phyloP scores from a whole-genome alignment of 2,113 vertebrate genomes.

The Periophthalmodon schlosseri region DNA sequence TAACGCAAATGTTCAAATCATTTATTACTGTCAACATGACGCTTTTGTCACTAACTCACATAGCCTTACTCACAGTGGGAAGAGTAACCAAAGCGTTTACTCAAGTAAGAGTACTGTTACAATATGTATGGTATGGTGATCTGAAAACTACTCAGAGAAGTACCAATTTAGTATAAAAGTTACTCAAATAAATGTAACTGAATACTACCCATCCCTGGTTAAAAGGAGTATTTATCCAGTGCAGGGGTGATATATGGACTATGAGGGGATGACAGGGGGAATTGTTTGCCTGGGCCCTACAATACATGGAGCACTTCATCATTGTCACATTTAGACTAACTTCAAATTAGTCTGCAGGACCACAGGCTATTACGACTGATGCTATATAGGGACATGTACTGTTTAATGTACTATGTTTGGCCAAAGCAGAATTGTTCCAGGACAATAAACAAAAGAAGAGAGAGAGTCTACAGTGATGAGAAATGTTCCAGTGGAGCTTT shows the following conservation, averaged over 20 bases:
- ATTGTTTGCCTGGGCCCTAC: background rate
- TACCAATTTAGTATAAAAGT: too few species aligned
- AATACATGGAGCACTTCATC: slow-evolving; percentile 4
- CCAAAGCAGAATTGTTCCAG: background rate
- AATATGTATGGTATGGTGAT: too few species aligned
- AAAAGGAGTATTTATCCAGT: background rate
- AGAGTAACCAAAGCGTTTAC: too few species aligned
- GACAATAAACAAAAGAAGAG: slow-evolving; percentile 1
- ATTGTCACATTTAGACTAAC: background rate
- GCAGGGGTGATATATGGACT: slow-evolving; percentile 9
- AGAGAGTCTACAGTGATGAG: background rate
- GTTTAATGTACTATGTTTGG: background rate
- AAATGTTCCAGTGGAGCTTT: background rate
- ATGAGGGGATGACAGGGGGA: slow-evolving; percentile 21
- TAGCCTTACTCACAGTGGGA: too few species aligned
- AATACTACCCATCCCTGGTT: background rate
- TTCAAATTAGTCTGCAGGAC: slow-evolving; percentile 2
- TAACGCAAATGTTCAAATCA: too few species aligned
- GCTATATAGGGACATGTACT: slow-evolving; percentile 4
- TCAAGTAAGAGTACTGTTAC: too few species aligned
- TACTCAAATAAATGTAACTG: background rate
- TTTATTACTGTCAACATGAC: too few species aligned
- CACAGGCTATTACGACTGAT: slow-evolving; percentile 3
- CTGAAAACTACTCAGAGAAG: too few species aligned
- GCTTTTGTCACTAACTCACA: too few species aligned